Percentiles rank a stretch among this genome's conserved stretches.
phyloP scores from a whole-genome alignment of 2,113 vertebrate species.

The Lates calcarifer region DNA sequence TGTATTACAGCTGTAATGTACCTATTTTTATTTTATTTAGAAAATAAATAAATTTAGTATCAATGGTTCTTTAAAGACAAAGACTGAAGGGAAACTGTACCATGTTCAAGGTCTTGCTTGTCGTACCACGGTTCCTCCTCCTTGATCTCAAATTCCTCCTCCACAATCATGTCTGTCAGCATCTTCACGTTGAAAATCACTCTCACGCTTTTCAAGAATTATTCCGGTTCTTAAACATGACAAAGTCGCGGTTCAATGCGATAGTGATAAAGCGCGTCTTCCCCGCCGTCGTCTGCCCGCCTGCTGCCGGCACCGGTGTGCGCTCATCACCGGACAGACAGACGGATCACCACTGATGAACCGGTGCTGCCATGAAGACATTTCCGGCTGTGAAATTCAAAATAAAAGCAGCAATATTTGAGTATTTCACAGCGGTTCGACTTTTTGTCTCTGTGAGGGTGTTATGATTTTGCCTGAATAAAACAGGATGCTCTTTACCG shows the following conservation, averaged over 20 bases:
- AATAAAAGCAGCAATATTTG: slow-evolving; percentile 57
- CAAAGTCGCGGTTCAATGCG: background rate
- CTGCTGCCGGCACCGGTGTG: slow-evolving; percentile 55
- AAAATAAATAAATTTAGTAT: background rate
- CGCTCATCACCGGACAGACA: slow-evolving; percentile 18
- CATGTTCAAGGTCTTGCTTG: slow-evolving; percentile 84
- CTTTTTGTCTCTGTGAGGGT: no score
- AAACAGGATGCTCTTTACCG: no score
- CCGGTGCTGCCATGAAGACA: background rate
- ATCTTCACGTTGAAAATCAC: slow-evolving; percentile 52
- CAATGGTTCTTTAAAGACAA: slow-evolving; percentile 33
- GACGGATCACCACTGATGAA: slow-evolving; percentile 1
- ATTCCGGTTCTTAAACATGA: background rate
- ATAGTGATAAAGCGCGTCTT: no score
- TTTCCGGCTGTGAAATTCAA: slow-evolving; percentile 51
- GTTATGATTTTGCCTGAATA: no score
- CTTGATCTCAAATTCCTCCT: slow-evolving; percentile 85
- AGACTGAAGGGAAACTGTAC: slow-evolving; percentile 66
- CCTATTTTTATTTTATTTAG: background rate
- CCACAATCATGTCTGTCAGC: slow-evolving; percentile 82
- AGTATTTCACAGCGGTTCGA: no score
- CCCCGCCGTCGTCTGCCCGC: background rate
- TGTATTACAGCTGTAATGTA: background rate
- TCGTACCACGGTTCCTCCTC: slow-evolving; percentile 85
- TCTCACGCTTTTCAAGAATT: background rate